Evolutionary conservation across 2,888 invertebrate species (phyloP).

Genomic region (Anthophora plumipes): DNA sequence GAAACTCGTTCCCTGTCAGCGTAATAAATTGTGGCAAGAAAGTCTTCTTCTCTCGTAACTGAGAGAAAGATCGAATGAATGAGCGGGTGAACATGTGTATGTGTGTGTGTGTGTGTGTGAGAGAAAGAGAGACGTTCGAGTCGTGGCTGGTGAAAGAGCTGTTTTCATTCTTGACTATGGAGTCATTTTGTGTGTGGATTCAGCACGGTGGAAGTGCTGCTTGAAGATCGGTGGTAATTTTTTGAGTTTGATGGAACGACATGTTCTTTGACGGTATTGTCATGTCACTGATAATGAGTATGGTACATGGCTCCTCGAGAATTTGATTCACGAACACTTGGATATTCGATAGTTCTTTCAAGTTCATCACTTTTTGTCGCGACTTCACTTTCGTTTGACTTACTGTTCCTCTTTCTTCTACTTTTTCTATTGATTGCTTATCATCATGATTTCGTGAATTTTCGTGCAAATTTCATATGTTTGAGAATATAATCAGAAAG

Average conservation of each 20-base stretch:
- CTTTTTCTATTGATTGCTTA: neutral
- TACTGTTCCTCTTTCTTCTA: neutral
- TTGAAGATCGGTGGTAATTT: constrained; percentile 40
- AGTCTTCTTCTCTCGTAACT: constrained; percentile 9
- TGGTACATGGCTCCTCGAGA: constrained; percentile 31
- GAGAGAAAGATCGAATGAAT: constrained; percentile 33
- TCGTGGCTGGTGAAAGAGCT: constrained; percentile 37
- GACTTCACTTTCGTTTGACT: neutral
- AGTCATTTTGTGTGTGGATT: constrained; percentile 36
- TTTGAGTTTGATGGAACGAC: constrained; percentile 49
- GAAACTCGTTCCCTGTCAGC: constrained; percentile 42
- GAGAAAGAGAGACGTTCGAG: constrained; percentile 51
- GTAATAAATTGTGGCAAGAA: constrained; percentile 61
- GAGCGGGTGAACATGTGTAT: no score
- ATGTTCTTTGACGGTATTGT: constrained; percentile 63
- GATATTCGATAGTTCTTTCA: constrained; percentile 13
- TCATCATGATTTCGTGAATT: neutral
- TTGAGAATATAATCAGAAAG: no score
- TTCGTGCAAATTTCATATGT: no score
- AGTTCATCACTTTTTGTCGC: neutral
- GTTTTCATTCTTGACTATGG: constrained; percentile 59
- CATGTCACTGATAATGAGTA: constrained; percentile 57
- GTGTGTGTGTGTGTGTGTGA: no score
- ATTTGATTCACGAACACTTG: constrained; percentile 46
- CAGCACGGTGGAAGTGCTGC: constrained; percentile 25